Evolutionary conservation across 1,140 invertebrate genomes (phyloP), one percentile per base, ranked within the genome.

Genomic region (Globodera rostochiensis): DNA sequence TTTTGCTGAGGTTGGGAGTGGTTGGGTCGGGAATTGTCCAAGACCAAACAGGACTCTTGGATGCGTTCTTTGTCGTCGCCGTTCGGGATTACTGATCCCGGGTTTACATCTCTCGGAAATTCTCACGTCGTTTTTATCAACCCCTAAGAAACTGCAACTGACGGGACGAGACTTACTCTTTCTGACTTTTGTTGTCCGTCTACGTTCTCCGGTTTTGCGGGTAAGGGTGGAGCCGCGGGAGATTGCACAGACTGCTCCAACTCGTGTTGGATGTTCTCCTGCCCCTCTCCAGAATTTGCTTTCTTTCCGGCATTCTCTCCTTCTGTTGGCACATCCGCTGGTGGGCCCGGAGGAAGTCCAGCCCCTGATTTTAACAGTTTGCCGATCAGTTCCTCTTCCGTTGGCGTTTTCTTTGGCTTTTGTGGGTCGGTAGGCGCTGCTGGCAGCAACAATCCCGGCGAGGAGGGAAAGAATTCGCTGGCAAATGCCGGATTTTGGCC

Each of bases 351-450:
- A 5, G 69, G 69, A 9, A 71, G 19, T 71, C 69, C 69, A 5
- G 69, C 69, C 9, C 69, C 69, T n/a, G 69, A 71, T n/a, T 71
- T 71, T 11, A 71, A 19, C 69, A 71, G 36, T 71, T 71, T 71
- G 0, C 36, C 69, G 25, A 71, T 71, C 21, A 71, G 15, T 36
- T 71, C 69, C n/a, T 71, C 69, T 19, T 71, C 69, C 57, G 57
- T 64, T 19, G 57, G 57, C 11, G 57, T 64, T 6, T 64, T 64
- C 57, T 64, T 64, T 19, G 57, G 5, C 19, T 64, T 13, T 15
- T 64, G 57, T 19, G 2, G 13, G 19, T 64, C 57, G 5, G 2
- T 19, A 1, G 57, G 15, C 57, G 19, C 57, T 64, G 57, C 5
- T 13, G 57, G 57, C 15, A 64, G 15, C 57, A 64, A 19, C 57